phyloP scores from a whole-genome alignment of 2,888 invertebrate genomes.

The Lasioglossum figueresi region DNA sequence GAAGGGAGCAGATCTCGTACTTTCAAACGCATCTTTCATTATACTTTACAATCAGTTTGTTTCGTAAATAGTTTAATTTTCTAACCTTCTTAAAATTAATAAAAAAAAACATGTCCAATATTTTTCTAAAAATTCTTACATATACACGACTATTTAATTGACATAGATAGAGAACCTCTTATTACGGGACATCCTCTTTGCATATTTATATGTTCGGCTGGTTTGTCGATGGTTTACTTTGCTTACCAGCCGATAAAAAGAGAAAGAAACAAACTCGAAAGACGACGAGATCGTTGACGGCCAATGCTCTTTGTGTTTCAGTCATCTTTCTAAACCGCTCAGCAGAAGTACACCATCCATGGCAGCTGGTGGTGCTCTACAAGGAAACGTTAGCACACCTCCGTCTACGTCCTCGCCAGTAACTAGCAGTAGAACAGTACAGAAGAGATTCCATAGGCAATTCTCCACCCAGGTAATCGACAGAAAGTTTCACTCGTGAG shows the following conservation, averaged over 20 bases:
- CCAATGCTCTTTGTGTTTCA: slow-evolving; percentile 58
- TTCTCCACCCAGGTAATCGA: slow-evolving; percentile 87
- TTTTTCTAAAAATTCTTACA: no score
- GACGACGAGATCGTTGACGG: slow-evolving; percentile 18
- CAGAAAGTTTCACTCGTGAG: not conserved
- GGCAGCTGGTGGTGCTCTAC: slow-evolving; percentile 80
- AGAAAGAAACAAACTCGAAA: not conserved
- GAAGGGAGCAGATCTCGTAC: no score
- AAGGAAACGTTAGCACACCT: slow-evolving; percentile 79
- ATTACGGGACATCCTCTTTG: not conserved
- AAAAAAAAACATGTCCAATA: no score
- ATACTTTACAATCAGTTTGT: no score
- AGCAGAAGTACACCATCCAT: slow-evolving; percentile 84
- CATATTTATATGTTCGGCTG: not conserved
- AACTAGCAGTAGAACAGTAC: slow-evolving; percentile 89
- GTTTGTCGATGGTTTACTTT: not conserved
- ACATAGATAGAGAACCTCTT: not conserved
- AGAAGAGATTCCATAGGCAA: slow-evolving; percentile 95
- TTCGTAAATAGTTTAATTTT: not conserved
- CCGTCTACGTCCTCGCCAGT: slow-evolving; percentile 82
- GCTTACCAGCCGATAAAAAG: not conserved
- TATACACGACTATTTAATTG: not conserved
- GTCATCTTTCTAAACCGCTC: slow-evolving; percentile 83
- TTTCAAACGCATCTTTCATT: no score
- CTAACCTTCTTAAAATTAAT: not conserved